These are phyloP conservation scores for Cheilosia vulpina DNA, from an alignment of 2,888 invertebrate genomes.

Conservation along the genomic window DNA sequence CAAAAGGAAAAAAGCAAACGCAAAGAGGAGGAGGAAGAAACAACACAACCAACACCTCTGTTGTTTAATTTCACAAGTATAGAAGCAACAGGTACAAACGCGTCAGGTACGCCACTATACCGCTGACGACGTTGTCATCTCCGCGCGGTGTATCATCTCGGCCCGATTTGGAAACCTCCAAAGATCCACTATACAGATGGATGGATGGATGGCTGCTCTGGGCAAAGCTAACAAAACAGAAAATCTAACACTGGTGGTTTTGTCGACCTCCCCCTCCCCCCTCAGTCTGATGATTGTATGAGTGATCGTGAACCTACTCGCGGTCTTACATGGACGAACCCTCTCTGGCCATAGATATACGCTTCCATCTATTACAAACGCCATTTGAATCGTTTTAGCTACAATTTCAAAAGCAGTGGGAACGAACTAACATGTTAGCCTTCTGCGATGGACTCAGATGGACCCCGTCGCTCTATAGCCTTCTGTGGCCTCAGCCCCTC, in stretches of 20 bases:
- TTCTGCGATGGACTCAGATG: slow-evolving; percentile 73
- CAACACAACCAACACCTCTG: slow-evolving; percentile 32
- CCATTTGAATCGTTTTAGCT: slow-evolving; percentile 59
- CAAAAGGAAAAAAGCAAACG: slow-evolving; percentile 7
- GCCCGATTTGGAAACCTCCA: slow-evolving; percentile 71
- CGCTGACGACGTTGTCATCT: slow-evolving; percentile 27
- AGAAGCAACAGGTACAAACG: slow-evolving; percentile 67
- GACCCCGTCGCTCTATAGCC: slow-evolving; percentile 56
- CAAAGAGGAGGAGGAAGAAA: slow-evolving; percentile 10
- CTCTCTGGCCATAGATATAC: slow-evolving; percentile 54
- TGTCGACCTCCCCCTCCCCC: not conserved
- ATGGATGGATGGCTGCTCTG: slow-evolving; percentile 56
- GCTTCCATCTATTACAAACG: slow-evolving; percentile 63
- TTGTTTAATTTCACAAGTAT: slow-evolving; percentile 51
- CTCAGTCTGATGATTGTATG: slow-evolving; percentile 2
- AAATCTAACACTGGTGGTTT: slow-evolving; percentile 23
- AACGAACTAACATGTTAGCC: slow-evolving; percentile 69
- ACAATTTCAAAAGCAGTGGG: slow-evolving; percentile 64
- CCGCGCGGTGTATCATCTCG: slow-evolving; percentile 45
- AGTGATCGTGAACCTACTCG: slow-evolving; percentile 60
- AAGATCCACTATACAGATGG: slow-evolving; percentile 62
- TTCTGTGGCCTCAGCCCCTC: slow-evolving; percentile 56
- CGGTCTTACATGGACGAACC: slow-evolving; percentile 68
- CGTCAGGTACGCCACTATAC: slow-evolving; percentile 64
- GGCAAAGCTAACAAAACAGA: slow-evolving; percentile 50